These are phyloP conservation scores for Pantherophis guttatus DNA, from an alignment of 2,113 vertebrate species.

Conservation along the genomic window DNA sequence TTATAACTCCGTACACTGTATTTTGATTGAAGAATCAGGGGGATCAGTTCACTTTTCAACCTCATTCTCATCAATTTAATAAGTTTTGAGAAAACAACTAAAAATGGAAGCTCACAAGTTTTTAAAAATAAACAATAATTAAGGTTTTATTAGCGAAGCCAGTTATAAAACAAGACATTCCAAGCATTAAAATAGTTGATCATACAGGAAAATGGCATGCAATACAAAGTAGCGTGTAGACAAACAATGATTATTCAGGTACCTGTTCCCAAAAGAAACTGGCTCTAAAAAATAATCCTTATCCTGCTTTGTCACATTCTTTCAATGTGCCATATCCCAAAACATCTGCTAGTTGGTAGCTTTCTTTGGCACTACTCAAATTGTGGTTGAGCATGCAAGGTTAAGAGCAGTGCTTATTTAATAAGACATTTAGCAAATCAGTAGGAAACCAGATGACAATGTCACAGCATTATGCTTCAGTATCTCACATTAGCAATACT, in stretches of 20 bases:
- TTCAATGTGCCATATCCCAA: background rate
- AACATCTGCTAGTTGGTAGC: background rate
- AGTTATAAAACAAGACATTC: background rate
- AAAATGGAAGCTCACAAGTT: background rate
- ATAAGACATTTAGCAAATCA: background rate
- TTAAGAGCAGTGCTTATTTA: background rate
- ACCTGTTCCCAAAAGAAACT: background rate
- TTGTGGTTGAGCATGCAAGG: background rate
- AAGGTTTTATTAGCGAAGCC: conserved; percentile 13
- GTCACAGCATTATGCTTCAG: background rate
- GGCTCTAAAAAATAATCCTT: background rate
- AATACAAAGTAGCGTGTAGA: background rate
- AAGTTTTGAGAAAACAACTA: background rate
- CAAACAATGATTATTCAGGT: background rate
- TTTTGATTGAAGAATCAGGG: background rate
- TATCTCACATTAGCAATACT: background rate
- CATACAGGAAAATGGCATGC: background rate
- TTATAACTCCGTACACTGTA: background rate
- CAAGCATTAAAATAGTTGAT: background rate
- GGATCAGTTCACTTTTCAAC: background rate
- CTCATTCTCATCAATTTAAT: background rate
- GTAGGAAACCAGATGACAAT: background rate
- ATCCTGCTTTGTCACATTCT: background rate
- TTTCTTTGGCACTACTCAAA: background rate
- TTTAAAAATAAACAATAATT: background rate